A percentile compares a stretch with the other conserved stretches of the same genome.
These are phyloP conservation scores for Meiosimyza decipiens DNA, from an alignment of 2,888 invertebrate genomes.

Conservation along the genomic window DNA sequence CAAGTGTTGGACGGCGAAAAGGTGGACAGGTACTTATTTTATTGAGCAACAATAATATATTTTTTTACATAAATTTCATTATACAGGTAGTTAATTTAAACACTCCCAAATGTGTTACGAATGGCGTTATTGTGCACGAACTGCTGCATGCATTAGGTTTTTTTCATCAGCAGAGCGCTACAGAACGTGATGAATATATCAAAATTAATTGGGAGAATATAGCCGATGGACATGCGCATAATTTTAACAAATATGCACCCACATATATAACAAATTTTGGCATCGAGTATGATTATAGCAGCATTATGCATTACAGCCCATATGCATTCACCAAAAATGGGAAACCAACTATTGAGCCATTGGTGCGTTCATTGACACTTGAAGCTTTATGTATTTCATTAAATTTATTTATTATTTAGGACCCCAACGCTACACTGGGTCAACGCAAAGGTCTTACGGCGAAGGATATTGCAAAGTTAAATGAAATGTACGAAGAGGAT, in stretches of 20 bases:
- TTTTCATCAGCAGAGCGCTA: conserved; percentile 85
- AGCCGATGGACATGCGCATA: conserved; percentile 67
- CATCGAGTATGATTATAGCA: conserved; percentile 76
- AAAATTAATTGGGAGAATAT: conserved; percentile 80
- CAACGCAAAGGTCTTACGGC: conserved; percentile 70
- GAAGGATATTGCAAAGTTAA: conserved; percentile 69
- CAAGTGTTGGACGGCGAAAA: conserved; percentile 73
- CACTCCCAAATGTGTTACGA: conserved; percentile 70
- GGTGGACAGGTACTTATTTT: conserved; percentile 69
- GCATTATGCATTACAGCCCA: conserved; percentile 79
- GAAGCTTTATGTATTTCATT: neutral
- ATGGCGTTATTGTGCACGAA: conserved; percentile 80
- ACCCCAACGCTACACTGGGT: conserved; percentile 67
- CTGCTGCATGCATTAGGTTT: conserved; percentile 84
- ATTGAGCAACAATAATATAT: conserved; percentile 16
- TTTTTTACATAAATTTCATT: neutral
- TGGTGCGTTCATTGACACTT: conserved; percentile 56
- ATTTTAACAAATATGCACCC: conserved; percentile 76
- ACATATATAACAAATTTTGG: conserved; percentile 75
- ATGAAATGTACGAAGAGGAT: conserved; percentile 69
- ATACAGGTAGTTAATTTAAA: conserved; percentile 69
- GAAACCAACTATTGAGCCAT: conserved; percentile 74
- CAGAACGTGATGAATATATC: conserved; percentile 81
- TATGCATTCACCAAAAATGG: conserved; percentile 77
- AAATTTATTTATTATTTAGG: conserved; percentile 53